Evolutionary conservation across 1,140 invertebrate genomes (phyloP), one percentile per base, ranked within the genome.

Genomic region (Sminthurinus signatus): DNA sequence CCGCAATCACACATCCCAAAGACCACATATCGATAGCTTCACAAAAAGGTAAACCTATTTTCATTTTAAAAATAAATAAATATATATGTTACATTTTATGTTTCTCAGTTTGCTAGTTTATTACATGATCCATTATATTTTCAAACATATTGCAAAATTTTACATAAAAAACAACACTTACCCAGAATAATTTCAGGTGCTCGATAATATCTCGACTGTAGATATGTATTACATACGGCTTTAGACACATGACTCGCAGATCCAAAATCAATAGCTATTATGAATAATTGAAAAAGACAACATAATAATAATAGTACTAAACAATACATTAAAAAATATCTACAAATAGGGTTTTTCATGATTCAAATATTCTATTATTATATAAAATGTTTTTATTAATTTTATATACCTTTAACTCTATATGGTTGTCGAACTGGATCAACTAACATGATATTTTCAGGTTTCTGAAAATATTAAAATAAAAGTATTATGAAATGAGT

Each of bases 21-120:
- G 96, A 98, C 97, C 97, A 99, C 96, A 99, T 99, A 78, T 99
- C 97, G 72, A 99, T 99, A 2, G 96, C 93, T 80, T 99, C 97
- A 81, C 94, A 97, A 80, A 99, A 99, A 52, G 95, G 96, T 71
- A 99, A 80, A 62, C 87, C 79, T 79, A 19, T n/a, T 50, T 48
- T 46, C 5, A 50, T 56, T 3, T 1, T n/a, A 44, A 28, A 48
- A 42, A 42, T 36, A 5, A n/a, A 28, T n/a, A 1, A 39, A n/a
- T n/a, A n/a, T n/a, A n/a, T n/a, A n/a, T n/a, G n/a, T n/a, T n/a
- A n/a, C n/a, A n/a, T n/a, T n/a, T n/a, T n/a, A n/a, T n/a, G n/a
- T n/a, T n/a, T n/a, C n/a, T n/a, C n/a, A n/a, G n/a, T n/a, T n/a
- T n/a, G n/a, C n/a, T n/a, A n/a, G n/a, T n/a, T n/a, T n/a, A n/a